Evolutionary conservation across 1,140 invertebrate species (phyloP), one percentile per base, ranked within the genome.

Genomic region (Diachasma alloeum): DNA sequence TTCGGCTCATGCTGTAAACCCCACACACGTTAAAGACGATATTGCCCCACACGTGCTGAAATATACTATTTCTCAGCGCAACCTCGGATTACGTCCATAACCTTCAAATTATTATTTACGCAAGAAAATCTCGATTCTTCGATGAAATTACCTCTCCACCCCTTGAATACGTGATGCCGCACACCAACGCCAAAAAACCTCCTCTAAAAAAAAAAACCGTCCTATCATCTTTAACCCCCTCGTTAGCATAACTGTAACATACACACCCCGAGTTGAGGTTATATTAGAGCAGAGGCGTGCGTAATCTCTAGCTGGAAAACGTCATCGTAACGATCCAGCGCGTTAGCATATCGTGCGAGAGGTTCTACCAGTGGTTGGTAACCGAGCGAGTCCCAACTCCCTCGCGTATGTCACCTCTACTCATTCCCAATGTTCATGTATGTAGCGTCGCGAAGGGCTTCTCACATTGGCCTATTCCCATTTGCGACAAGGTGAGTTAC

Each of bases 271-370:
- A 37, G 66, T 4, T 59, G 66, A 37, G 31, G 66, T 68, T 53
- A 53, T 53, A 53, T 53, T 68, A 68, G 31, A 39, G 15, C 1
- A 24, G 17, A 72, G 70, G 68, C 76, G 76, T 74, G 76, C 76
- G 76, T 78, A 78, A 78, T 78, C 76, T 78, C 76, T 4, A 22
- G n/a, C 46, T 74, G 72, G 76, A 78, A 78, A 78, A 78, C 72
- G 76, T 78, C 76, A 78, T 78, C 76, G 76, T 78, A 78, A 78
- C 76, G 72, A 78, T 74, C 72, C 46, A 68, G 36, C 56, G 71
- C 76, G 76, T 78, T 78, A 78, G 76, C 76, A 74, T 78, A 78
- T 74, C 76, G 76, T 72, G 67, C 8, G 3, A 10, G 26, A 37
- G 37, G 42, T 36, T 66, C 17, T 42, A 17, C 8, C 39, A 1